These are phyloP conservation scores for Gopherus flavomarginatus DNA, from an alignment of 2,113 vertebrate genomes.

Conservation along the genomic window DNA sequence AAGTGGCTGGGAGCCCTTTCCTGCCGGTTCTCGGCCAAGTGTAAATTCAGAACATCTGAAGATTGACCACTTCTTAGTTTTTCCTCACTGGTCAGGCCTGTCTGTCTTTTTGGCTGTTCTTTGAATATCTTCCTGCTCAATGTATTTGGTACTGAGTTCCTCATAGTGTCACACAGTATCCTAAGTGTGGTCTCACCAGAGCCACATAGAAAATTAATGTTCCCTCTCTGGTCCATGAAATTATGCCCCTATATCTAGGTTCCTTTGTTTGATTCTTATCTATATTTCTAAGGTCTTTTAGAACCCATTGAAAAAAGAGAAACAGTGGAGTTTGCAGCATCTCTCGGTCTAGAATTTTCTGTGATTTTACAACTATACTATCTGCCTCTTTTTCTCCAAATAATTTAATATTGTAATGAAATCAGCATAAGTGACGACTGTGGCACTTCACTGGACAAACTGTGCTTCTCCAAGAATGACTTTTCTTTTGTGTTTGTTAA, in stretches of 20 bases:
- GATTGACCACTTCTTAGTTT: neutral
- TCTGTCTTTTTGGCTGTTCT: neutral
- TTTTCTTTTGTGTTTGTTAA: neutral
- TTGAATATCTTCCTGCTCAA: neutral
- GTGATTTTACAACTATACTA: neutral
- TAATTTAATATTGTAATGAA: neutral
- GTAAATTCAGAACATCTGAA: neutral
- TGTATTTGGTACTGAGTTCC: neutral
- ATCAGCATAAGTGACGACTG: rapidly evolving
- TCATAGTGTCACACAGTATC: neutral
- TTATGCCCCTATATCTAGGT: neutral
- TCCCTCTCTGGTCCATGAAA: neutral
- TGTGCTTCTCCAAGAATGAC: neutral
- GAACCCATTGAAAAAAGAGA: neutral
- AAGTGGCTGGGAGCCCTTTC: neutral
- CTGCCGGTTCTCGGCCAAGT: neutral
- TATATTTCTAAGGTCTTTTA: neutral
- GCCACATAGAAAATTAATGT: neutral
- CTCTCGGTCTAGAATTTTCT: neutral
- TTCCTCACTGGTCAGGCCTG: neutral
- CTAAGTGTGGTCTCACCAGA: neutral
- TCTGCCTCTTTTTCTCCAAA: neutral
- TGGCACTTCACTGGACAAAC: neutral
- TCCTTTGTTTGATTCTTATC: neutral
- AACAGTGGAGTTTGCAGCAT: neutral